Evolutionary conservation across 2,888 invertebrate genomes (phyloP).

Genomic region (Caenorhabditis sp.): DNA sequence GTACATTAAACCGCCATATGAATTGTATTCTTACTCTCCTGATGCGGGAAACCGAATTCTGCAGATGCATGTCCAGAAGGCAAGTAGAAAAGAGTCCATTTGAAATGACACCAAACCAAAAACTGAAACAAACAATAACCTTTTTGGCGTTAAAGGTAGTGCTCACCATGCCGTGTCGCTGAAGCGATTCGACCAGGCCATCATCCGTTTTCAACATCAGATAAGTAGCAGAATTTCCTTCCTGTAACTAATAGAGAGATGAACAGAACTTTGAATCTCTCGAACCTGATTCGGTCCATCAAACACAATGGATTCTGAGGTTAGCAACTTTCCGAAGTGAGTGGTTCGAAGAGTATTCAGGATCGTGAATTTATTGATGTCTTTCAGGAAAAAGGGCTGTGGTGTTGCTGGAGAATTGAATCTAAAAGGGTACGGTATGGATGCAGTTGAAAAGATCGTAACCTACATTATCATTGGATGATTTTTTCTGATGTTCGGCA

Average conservation of each 20-base stretch:
- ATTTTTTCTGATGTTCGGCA: no score
- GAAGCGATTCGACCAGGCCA: neutral
- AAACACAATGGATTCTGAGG: neutral
- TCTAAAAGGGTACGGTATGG: no score
- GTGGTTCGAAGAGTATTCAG: neutral
- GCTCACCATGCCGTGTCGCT: neutral
- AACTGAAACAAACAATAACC: no score
- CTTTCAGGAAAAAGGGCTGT: neutral
- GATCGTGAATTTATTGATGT: conserved; percentile 1
- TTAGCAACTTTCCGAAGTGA: conserved; percentile 19
- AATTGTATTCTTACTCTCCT: neutral
- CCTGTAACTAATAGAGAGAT: neutral
- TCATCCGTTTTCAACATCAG: neutral
- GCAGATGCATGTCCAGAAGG: conserved; percentile 38
- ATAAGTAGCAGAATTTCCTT: neutral
- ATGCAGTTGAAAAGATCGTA: no score
- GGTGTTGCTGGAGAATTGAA: neutral
- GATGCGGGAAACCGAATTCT: conserved; percentile 36
- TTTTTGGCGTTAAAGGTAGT: no score
- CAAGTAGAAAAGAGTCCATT: conserved; percentile 19
- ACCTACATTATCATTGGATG: no score
- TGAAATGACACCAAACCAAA: neutral
- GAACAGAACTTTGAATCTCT: neutral
- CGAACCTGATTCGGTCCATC: neutral
- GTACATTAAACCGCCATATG: neutral